These are phyloP conservation scores for Antennarius striatus DNA, from an alignment of 2,113 vertebrate genomes.

Conservation along the genomic window DNA sequence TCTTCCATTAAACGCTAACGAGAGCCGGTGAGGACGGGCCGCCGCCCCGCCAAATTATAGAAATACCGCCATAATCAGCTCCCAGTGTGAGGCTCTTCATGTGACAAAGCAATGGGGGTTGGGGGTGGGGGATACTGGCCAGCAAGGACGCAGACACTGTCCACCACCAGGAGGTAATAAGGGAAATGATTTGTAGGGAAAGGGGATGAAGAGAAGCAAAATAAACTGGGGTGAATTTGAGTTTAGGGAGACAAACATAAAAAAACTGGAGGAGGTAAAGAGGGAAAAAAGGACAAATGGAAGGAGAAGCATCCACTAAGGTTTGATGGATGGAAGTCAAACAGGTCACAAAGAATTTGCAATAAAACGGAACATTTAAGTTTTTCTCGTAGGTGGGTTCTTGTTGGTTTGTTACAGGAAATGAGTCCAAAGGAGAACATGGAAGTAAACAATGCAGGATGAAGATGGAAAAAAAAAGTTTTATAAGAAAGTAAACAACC, in stretches of 20 bases:
- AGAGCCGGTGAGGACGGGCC: slow-evolving; percentile 18
- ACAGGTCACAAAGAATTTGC: too few relatives aligned
- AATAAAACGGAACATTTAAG: too few relatives aligned
- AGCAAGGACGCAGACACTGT: background rate
- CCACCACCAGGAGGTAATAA: background rate
- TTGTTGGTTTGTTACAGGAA: too few relatives aligned
- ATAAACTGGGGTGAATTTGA: background rate
- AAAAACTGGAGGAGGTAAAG: too few relatives aligned
- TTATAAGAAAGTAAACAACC: too few relatives aligned
- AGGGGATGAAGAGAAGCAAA: background rate
- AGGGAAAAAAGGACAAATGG: too few relatives aligned
- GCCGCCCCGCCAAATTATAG: slow-evolving; percentile 32
- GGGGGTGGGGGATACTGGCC: slow-evolving; percentile 4
- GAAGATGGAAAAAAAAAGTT: too few relatives aligned
- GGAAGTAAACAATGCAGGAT: too few relatives aligned
- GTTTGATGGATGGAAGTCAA: too few relatives aligned
- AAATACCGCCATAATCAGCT: slow-evolving; percentile 50
- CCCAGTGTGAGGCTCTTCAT: slow-evolving; percentile 34
- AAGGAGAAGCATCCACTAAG: too few relatives aligned
- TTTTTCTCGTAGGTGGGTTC: too few relatives aligned
- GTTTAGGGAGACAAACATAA: background rate
- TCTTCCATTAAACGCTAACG: slow-evolving; percentile 58
- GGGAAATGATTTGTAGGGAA: background rate
- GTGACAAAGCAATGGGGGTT: slow-evolving; percentile 15
- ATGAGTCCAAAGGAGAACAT: too few relatives aligned